These are phyloP conservation scores for Ectropis grisescens DNA, from an alignment of 1,140 invertebrate genomes.

Conservation along the genomic window DNA sequence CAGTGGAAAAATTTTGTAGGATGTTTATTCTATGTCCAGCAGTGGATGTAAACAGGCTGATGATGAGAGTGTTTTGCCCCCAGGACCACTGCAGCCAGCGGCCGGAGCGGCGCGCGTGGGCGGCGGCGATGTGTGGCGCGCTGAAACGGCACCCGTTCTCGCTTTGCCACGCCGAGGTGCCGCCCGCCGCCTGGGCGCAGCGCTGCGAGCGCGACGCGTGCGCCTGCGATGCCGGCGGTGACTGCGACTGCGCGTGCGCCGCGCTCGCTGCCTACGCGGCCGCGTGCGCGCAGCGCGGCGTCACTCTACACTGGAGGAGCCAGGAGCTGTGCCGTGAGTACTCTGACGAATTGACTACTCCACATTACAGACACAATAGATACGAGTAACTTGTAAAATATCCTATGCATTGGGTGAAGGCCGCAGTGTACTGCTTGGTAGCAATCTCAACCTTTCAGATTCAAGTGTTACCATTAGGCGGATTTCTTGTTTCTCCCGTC, in stretches of 20 bases:
- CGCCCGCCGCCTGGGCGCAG: constrained; percentile 75
- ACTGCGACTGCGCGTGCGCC: constrained; percentile 92
- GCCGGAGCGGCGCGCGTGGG: constrained; percentile 84
- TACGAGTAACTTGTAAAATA: no score
- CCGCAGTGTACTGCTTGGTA: no score
- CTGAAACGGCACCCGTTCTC: constrained; percentile 81
- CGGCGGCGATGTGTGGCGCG: constrained; percentile 79
- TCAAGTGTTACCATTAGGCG: no score
- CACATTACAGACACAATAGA: no score
- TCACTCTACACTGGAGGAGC: constrained; percentile 84
- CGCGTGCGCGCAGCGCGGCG: constrained; percentile 80
- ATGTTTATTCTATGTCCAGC: no score
- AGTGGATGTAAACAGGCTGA: no score
- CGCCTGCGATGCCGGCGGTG: constrained; percentile 89
- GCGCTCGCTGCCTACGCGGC: constrained; percentile 89
- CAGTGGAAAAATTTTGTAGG: no score
- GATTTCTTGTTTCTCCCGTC: no score
- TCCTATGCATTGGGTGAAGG: no score
- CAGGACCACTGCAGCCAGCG: constrained; percentile 81
- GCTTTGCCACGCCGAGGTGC: constrained; percentile 84
- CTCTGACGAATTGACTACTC: constrained; percentile 1
- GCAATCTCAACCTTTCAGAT: no score
- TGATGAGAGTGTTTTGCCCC: background rate
- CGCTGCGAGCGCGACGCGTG: constrained; percentile 87
- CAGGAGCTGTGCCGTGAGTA: constrained; percentile 86